These are phyloP conservation scores for Percopsis omiscomaycus DNA, from an alignment of 2,797 vertebrate genomes.

Conservation along the genomic window DNA sequence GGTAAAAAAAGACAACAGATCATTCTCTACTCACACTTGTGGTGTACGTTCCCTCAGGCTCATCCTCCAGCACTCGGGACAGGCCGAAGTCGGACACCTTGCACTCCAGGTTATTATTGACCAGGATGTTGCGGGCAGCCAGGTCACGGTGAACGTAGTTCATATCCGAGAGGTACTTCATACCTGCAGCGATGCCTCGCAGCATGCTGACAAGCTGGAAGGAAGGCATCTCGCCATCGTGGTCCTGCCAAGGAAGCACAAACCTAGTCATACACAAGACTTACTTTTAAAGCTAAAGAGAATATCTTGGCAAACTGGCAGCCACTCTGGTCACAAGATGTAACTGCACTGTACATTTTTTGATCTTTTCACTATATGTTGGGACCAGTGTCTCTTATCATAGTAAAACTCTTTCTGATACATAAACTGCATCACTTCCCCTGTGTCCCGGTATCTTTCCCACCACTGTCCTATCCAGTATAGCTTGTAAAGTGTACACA, in stretches of 20 bases:
- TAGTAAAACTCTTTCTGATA: no score
- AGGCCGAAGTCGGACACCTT: constrained; percentile 97
- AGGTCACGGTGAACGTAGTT: constrained; percentile 96
- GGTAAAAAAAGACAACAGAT: not conserved
- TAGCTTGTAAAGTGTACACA: no score
- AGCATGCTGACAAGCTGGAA: constrained; percentile 95
- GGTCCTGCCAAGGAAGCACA: constrained; percentile 69
- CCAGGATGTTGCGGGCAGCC: constrained; percentile 94
- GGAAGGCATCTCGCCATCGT: constrained; percentile 87
- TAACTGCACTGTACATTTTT: no score
- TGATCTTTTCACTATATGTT: no score
- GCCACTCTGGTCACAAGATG: no score
- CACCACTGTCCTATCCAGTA: no score
- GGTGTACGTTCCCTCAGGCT: constrained; percentile 95
- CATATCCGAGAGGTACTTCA: constrained; percentile 98
- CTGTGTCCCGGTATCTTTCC: no score
- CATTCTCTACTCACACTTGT: constrained; percentile 86
- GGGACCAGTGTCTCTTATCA: no score
- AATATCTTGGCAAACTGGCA: no score
- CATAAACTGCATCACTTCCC: no score
- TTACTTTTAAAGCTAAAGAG: no score
- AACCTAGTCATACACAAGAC: no score
- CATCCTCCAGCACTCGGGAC: constrained; percentile 92
- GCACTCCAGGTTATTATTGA: constrained; percentile 92
- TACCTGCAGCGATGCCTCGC: constrained; percentile 89